Base-by-base conservation (phyloP, 2,797 vertebrate genomes). In the Galagoides demidoff region DNA sequence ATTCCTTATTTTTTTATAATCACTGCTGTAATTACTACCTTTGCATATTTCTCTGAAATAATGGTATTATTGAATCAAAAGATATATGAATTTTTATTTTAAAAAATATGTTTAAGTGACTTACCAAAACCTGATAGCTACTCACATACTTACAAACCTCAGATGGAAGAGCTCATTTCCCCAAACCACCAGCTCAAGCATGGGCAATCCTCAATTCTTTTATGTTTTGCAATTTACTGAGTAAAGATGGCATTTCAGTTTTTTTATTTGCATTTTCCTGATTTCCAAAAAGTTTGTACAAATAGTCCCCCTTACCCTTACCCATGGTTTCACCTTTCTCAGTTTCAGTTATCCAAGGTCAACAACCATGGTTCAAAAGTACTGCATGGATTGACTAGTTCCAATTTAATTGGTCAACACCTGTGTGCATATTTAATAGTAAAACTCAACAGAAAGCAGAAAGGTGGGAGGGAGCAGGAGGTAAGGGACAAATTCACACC, bases 121-220 rank as follows among this genome's bases (percentile, higher is more conserved):
- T 94, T 93, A 59, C 63, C 49, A 20, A 66, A 96, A 92, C 81
- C 16, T 85, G 49, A 7, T 68, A 66, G 22, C 37, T 85, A 77
- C 13, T 89, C 77, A 83, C 22, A 92, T 39, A 85, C 27, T 31
- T 85, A 66, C 61, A 90, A 85, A 83, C 16, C 73, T 25, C 39
- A 43, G 52, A 77, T 52, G 12, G 90, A 94, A 88, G 55, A 31
- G 13, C 13, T 12, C 70, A 57, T 68, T 74, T 95, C 2, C 55
- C 43, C 43, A 52, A 1, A 49, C 17, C 20, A 39, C 3, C 64
- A 66, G 16, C 5, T 19, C 70, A 95, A 79, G 16, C 20, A 34
- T 63, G 64, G 64, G 11, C 22, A 68, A 45, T 45, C 37, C 2
- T 94, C 74, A 77, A 22, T 89, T n/a, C 20, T 61, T 77, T 89